Evolutionary conservation across 2,113 vertebrate species (phyloP).

Genomic region (Pterocles orientalis): DNA sequence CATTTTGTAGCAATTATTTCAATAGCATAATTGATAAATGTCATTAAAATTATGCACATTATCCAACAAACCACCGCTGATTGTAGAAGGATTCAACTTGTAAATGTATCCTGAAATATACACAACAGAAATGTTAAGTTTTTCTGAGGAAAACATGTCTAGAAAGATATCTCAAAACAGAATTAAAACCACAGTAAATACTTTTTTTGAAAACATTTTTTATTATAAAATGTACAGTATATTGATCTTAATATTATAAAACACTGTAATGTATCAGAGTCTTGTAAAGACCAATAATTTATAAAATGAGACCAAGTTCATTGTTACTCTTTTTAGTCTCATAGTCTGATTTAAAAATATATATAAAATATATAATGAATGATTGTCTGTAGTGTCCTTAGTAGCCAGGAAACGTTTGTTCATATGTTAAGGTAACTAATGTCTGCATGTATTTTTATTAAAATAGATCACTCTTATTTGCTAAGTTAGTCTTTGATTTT

Average conservation of each 20-base stretch:
- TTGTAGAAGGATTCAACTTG: neutral
- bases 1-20: neutral
- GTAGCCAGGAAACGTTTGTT: slow-evolving; percentile 21
- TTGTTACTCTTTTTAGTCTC: slow-evolving; percentile 66
- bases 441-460: neutral
- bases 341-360: slow-evolving; percentile 73
- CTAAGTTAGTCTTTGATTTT: slow-evolving; percentile 27
- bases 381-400: slow-evolving; percentile 1
- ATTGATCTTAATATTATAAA: slow-evolving; percentile 79
- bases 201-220: slow-evolving; percentile 74
- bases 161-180: neutral
- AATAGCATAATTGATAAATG: neutral
- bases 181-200: neutral
- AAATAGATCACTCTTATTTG: slow-evolving; percentile 22
- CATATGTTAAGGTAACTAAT: slow-evolving; percentile 24
- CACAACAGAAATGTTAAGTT: neutral
- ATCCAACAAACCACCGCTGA: neutral
- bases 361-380: slow-evolving; percentile 68
- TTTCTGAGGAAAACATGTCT: neutral
- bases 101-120: neutral
- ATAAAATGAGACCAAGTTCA: slow-evolving; percentile 75
- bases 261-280: slow-evolving; percentile 75
- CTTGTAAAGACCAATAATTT: slow-evolving; percentile 90
- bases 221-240: slow-evolving; percentile 82
- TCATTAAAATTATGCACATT: neutral